Evolutionary conservation across 2,797 vertebrate species (phyloP), one percentile per base, ranked within the genome.

Genomic region (Bryconaethiops microstoma): DNA sequence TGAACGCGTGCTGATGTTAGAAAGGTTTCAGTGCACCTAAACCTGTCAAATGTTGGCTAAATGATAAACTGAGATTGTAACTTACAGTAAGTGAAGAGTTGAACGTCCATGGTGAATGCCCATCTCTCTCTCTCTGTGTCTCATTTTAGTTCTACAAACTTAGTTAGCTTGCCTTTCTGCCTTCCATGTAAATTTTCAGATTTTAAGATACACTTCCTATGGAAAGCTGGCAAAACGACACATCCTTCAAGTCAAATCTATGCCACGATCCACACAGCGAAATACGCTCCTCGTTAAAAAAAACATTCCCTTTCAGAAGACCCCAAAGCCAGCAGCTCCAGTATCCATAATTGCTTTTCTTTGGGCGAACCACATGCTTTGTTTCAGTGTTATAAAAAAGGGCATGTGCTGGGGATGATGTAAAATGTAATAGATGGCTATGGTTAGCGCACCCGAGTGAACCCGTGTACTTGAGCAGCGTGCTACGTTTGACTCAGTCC

Each of bases 211-310:
- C 79, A 77, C 87, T 92, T 92, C 88, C 90, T 87, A 90, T 91
- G 92, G 88, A 93, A 92, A 94, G 82, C 88, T 93, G 91, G 91
- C 91, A 87, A 63, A 79, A 55, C 25, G 42, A 77, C 48, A 23
- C 25, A 48, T 85, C 72, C 78, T 80, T 62, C 69, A 60, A 79
- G 13, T 77, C 72, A 21, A 71, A 78, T 62, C 86, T 39, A 54
- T 83, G 77, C 84, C 83, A 84, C 87, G 85, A 88, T 68, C n/a
- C 75, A n/a, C 87, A 78, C 83, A 64, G 74, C 60, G 79, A 85
- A 87, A 90, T 77, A 88, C 83, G 86, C 84, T 90, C 83, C 90
- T 91, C 88, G 89, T 92, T 91, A 92, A 92, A 89, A n/a, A 90
- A 89, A 91, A 89, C 90, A 90, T 91, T 92, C 77, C 77, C 84